Evolutionary conservation across 2,797 vertebrate species (phyloP).

Genomic region (Melopsittacus undulatus): DNA sequence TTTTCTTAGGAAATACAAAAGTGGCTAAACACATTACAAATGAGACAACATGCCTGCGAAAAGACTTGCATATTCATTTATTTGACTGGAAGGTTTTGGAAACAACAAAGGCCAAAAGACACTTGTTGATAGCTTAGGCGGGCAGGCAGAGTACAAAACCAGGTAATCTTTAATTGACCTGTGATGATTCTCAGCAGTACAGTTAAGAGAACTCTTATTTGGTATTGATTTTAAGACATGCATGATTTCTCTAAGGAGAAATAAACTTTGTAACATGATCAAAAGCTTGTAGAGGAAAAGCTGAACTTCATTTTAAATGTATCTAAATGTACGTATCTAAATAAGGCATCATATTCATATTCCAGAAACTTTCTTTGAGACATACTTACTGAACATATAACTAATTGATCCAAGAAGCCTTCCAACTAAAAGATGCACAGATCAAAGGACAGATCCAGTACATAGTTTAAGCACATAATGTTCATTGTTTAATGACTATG

Average conservation of each 20-base stretch:
- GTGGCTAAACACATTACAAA: not conserved
- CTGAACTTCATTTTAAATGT: not conserved
- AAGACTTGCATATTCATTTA: not conserved
- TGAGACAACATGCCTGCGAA: not conserved
- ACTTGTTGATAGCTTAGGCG: not conserved
- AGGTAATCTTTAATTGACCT: constrained; percentile 14
- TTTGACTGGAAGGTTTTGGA: not conserved
- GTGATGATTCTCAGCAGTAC: not conserved
- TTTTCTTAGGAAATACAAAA: not conserved
- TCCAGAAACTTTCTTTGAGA: not conserved
- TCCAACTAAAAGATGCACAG: not conserved
- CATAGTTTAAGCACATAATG: not conserved
- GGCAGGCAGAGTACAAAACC: not conserved
- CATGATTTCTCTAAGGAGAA: not conserved
- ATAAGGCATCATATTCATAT: not conserved
- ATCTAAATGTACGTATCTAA: not conserved
- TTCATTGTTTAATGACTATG: not conserved
- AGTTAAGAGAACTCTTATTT: not conserved
- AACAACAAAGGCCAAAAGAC: not conserved
- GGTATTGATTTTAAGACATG: not conserved
- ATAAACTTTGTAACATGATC: not conserved
- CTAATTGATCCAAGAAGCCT: not conserved
- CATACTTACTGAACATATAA: not conserved
- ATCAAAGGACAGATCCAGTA: not conserved
- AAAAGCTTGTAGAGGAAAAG: not conserved